Percentiles rank a stretch among this genome's conserved stretches.
Conservation (phyloP, 1,140 invertebrate genomes). For the Danaus melanippus region DNA sequence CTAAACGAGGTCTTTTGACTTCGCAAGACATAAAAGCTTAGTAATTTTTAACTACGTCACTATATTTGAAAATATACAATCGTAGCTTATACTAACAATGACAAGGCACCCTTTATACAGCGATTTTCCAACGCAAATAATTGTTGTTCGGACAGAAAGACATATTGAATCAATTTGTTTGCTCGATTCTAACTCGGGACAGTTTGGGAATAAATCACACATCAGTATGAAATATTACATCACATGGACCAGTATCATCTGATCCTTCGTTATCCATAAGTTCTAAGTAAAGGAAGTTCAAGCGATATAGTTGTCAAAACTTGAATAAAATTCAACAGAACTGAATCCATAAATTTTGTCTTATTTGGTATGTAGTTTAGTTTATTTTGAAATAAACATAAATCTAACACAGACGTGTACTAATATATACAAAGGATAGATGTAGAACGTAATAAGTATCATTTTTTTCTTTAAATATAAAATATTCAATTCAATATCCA, state of each 20-base stretch:
- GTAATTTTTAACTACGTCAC: no score
- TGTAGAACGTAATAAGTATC: no score
- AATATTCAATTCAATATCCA: no score
- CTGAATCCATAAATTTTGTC: conserved; percentile 20
- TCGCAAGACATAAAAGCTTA: no score
- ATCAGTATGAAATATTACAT: conserved; percentile 43
- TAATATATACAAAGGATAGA: no score
- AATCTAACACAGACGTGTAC: no score
- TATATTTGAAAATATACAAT: no score
- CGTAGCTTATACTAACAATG: not conserved
- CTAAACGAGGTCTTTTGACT: no score
- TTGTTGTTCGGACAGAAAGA: conserved; percentile 38
- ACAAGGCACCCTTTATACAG: not conserved
- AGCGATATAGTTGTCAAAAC: conserved; percentile 20
- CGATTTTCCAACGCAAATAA: conserved; percentile 33
- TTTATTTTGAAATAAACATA: conserved; percentile 17
- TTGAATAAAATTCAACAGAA: conserved; percentile 30
- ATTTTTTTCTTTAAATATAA: no score
- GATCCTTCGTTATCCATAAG: conserved; percentile 10
- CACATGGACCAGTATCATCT: conserved; percentile 20
- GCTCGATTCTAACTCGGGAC: conserved; percentile 38
- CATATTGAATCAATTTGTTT: conserved; percentile 46
- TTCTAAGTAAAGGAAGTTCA: conserved; percentile 8
- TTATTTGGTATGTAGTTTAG: conserved; percentile 24
- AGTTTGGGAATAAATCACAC: conserved; percentile 41